These are phyloP conservation scores for Siderastrea siderea DNA, from an alignment of 92 coral and sea anemone genomes.

Conservation along the genomic window DNA sequence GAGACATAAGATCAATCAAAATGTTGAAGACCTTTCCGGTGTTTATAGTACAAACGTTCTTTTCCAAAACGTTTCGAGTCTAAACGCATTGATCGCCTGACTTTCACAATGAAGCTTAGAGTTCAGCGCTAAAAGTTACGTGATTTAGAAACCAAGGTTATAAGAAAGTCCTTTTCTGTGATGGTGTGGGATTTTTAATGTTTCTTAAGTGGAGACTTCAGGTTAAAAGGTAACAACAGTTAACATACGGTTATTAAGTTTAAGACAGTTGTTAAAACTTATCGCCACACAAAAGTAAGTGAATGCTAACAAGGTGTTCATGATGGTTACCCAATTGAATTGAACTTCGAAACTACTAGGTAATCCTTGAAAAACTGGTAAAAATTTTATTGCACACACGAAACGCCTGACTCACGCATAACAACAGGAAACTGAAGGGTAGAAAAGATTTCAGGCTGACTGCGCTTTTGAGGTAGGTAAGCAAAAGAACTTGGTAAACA, in stretches of 20 bases:
- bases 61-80: constrained; percentile 6
- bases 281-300: background rate
- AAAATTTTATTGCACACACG: constrained; percentile 43
- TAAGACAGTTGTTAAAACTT: background rate
- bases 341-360: constrained; percentile 29
- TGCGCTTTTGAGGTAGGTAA: constrained; percentile 14
- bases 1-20: constrained; percentile 1
- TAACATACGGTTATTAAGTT: background rate
- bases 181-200: background rate
- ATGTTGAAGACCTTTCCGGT: background rate
- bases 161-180: too few relatives aligned
- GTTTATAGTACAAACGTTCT: background rate
- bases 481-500: background rate
- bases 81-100: background rate
- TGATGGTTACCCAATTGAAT: background rate
- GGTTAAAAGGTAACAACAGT: background rate
- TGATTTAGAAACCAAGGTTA: too few relatives aligned
- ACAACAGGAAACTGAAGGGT: constrained; percentile 31
- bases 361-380: constrained; percentile 27
- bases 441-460: background rate
- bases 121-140: too few relatives aligned
- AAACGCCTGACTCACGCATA: constrained; percentile 25
- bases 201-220: background rate
- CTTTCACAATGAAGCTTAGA: too few relatives aligned
- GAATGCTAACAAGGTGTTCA: constrained; percentile 34